Base-by-base conservation (phyloP, 1,140 invertebrate species). In the Plodia interpunctella region DNA sequence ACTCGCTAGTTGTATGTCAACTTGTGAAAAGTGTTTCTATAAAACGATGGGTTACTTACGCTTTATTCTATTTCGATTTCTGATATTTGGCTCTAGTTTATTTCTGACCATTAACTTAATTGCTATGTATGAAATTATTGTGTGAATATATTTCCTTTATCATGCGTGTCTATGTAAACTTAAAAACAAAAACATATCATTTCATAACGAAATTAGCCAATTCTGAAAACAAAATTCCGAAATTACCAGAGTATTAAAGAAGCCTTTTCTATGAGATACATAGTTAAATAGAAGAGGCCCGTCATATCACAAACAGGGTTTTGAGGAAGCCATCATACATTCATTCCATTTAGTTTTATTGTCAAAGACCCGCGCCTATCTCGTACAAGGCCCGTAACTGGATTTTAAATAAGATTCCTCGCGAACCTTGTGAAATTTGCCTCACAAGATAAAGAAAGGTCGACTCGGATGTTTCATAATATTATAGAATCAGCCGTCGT, bases 281-380 rank as follows among this genome's bases (percentile, higher is more conserved):
- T 66, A 71, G 70, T 72, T 60, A 60, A 65, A 62, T 55, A 67
- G 69, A 72, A 73, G 66, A 65, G 63, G 67, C 72, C 71, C 75
- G 73, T 83, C 79, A 84, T 86, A 84, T 84, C 82, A 77, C 57
- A 68, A 74, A 73, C 78, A 58, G 60, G 73, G 75, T 70, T 81
- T 69, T 79, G 74, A 82, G 77, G 79, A 80, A 79, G 75, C 76
- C 77, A 79, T 80, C 78, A 80, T 77, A 76, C 77, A 87, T 86
- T 88, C 83, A 81, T 88, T 88, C 81, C 83, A 88, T 88, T 88
- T 86, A 83, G 85, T 88, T 88, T 88, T 88, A 88, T 85, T 88
- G 81, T 83, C 73, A 71, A 71, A 78, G 84, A 73, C 75, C 81
- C 83, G 79, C 76, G 78, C 85, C 81, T 86, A 88, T 88, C 85